Percentiles rank a stretch among this genome's conserved stretches.
Evolutionary conservation across 2,888 invertebrate species (phyloP).

Genomic region (Clusia tigrina): DNA sequence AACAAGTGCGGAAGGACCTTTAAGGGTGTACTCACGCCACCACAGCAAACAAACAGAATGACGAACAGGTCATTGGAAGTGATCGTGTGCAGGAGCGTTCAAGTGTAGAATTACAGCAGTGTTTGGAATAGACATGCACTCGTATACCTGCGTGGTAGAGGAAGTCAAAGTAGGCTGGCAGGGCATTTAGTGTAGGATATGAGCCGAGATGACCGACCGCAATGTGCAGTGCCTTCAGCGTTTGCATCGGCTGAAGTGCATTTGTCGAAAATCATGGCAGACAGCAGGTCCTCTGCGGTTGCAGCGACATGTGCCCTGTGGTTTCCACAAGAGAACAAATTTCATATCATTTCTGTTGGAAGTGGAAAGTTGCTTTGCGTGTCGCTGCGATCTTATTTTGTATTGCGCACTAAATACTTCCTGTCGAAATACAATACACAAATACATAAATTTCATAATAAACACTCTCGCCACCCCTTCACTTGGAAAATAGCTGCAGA

Average conservation of each 20-base stretch:
- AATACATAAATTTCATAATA: no score
- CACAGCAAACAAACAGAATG: not conserved
- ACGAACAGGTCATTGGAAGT: not conserved
- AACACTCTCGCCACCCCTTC: no score
- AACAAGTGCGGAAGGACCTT: slow-evolving; percentile 3
- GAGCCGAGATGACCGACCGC: slow-evolving; percentile 13
- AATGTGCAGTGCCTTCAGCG: slow-evolving; percentile 7
- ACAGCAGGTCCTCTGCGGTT: slow-evolving; percentile 47
- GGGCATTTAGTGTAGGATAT: slow-evolving; percentile 3
- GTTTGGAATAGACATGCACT: not conserved
- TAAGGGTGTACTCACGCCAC: not conserved
- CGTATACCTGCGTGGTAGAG: no score
- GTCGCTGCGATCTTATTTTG: no score
- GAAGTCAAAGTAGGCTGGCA: not conserved
- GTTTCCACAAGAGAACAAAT: no score
- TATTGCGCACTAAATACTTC: no score
- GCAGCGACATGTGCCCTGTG: slow-evolving; percentile 39
- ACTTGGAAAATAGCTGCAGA: no score
- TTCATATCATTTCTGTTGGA: not conserved
- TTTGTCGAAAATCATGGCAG: slow-evolving; percentile 22
- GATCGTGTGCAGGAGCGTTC: not conserved
- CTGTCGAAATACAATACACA: no score
- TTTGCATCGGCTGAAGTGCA: slow-evolving; percentile 35
- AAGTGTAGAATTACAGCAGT: not conserved
- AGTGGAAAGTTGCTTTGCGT: no score